Evolutionary conservation across 2,113 vertebrate species (phyloP).

Genomic region (Vombatus ursinus): DNA sequence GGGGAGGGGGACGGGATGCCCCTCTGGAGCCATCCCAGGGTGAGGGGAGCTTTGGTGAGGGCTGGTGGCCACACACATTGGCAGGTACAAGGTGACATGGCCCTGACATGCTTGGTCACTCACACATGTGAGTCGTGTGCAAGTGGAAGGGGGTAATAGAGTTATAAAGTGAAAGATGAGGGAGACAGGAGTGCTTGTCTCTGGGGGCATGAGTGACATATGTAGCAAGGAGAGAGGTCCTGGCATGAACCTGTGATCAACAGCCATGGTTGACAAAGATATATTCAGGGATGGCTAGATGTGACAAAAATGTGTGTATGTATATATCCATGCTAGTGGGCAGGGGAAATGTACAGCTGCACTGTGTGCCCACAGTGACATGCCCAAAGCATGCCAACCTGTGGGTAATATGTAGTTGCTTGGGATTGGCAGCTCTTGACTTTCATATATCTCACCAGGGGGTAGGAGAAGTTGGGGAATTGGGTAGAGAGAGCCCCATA

Average conservation of each 20-base stretch:
- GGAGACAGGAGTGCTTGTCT: constrained; percentile 11
- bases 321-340: constrained; percentile 23
- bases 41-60: not conserved
- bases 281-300: constrained; percentile 53
- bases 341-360: constrained; percentile 22
- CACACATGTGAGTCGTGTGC: constrained; percentile 68
- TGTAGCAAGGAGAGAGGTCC: constrained; percentile 37
- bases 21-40: not conserved
- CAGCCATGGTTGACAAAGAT: constrained; percentile 12
- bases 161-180: constrained; percentile 57
- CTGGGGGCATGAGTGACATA: constrained; percentile 40
- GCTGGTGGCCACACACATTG: constrained; percentile 42
- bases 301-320: constrained; percentile 36
- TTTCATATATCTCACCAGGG: constrained; percentile 19
- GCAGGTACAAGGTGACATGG: constrained; percentile 62
- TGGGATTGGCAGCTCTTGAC: constrained; percentile 41
- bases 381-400: constrained; percentile 65
- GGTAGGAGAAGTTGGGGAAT: not conserved
- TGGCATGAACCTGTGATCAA: constrained; percentile 47
- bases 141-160: constrained; percentile 52
- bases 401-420: constrained; percentile 47
- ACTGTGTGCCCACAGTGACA: constrained; percentile 21
- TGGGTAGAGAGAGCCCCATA: not conserved
- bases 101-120: constrained; percentile 56
- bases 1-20: not conserved